Percentiles rank a stretch among this genome's conserved stretches.
phyloP scores from a whole-genome alignment of 2,888 invertebrate genomes.

The Cosmia pyralina region DNA sequence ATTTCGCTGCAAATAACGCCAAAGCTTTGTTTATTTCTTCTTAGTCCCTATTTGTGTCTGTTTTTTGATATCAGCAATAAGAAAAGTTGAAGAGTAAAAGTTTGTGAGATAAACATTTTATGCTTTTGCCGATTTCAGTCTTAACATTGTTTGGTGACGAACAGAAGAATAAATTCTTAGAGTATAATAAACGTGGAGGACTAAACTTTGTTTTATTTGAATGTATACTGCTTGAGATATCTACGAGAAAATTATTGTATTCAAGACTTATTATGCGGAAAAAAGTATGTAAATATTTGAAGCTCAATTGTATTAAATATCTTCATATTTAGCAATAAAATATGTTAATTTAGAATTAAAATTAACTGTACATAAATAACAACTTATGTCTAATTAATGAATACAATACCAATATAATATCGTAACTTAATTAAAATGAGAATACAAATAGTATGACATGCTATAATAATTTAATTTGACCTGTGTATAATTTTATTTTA shows the following conservation, averaged over 20 bases:
- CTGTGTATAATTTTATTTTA: no score
- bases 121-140: conserved; percentile 48
- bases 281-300: neutral
- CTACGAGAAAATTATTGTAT: conserved; percentile 13
- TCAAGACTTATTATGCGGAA: neutral
- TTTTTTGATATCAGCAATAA: conserved; percentile 55
- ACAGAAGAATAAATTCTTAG: conserved; percentile 28
- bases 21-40: conserved; percentile 48
- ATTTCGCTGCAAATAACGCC: conserved; percentile 37
- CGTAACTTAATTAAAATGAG: no score
- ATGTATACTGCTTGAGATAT: conserved; percentile 31
- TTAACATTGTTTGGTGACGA: conserved; percentile 54
- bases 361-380: no score
- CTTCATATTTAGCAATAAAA: neutral
- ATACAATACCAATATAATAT: no score
- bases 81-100: conserved; percentile 56
- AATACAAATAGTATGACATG: no score
- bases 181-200: conserved; percentile 49
- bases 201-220: conserved; percentile 49
- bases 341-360: neutral
- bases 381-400: no score
- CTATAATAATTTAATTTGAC: no score
- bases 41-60: conserved; percentile 43
- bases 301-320: neutral
- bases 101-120: conserved; percentile 62